These are phyloP conservation scores for Drosophila yakuba DNA, from an alignment of 1,140 invertebrate genomes.

Conservation along the genomic window DNA sequence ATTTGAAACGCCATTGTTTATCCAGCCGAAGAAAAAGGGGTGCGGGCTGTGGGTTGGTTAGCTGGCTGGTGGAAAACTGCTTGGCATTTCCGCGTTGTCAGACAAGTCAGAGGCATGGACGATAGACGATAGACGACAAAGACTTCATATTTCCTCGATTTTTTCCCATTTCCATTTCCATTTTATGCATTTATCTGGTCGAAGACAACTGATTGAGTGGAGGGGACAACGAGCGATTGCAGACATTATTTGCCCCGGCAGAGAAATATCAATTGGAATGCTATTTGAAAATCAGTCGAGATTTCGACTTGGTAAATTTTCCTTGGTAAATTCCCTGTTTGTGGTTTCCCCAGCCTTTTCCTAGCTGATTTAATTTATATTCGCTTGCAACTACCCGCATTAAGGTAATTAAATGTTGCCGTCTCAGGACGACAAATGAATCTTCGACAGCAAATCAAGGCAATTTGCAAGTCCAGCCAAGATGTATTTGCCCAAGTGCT, in stretches of 20 bases:
- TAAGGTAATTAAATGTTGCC: conserved; percentile 65
- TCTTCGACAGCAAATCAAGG: conserved; percentile 42
- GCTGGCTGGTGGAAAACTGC: conserved; percentile 29
- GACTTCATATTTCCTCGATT: conserved; percentile 52
- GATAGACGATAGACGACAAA: conserved; percentile 73
- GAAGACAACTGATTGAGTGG: conserved; percentile 45
- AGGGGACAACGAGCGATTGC: conserved; percentile 11
- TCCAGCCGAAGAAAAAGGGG: conserved; percentile 13
- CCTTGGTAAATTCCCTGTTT: conserved; percentile 14
- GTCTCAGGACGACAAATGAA: conserved; percentile 23
- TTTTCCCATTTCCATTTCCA: conserved; percentile 18
- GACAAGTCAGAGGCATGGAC: conserved; percentile 48
- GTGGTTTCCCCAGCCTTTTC: no score
- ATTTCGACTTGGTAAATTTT: neutral
- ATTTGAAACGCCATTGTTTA: conserved; percentile 76
- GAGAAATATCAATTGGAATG: conserved; percentile 28
- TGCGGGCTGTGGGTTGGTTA: neutral
- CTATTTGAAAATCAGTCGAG: neutral
- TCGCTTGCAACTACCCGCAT: conserved; percentile 32
- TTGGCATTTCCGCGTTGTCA: conserved; percentile 79
- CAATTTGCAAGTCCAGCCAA: conserved; percentile 55
- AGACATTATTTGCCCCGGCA: conserved; percentile 5
- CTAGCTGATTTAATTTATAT: conserved; percentile 7
- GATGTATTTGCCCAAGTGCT: conserved; percentile 11
- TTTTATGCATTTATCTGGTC: conserved; percentile 46